These are phyloP conservation scores for Xestia xanthographa DNA, from an alignment of 2,888 invertebrate species.

Conservation along the genomic window DNA sequence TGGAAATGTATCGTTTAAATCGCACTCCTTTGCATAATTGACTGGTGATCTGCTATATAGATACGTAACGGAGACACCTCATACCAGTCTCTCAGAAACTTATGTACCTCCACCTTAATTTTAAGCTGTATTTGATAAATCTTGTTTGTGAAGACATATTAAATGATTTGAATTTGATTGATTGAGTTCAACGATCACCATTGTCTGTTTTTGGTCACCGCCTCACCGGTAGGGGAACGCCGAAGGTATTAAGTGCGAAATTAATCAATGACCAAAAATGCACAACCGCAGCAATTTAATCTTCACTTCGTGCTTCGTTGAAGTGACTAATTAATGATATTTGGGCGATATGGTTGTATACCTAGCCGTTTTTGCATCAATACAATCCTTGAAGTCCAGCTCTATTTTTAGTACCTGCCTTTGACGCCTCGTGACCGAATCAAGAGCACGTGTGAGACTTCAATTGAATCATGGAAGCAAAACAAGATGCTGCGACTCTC, in stretches of 20 bases:
- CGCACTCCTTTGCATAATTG: not conserved
- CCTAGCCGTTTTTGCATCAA: slow-evolving; percentile 20
- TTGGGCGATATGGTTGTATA: not conserved
- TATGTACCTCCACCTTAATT: no score
- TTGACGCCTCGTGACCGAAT: slow-evolving; percentile 20
- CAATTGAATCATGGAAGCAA: slow-evolving; percentile 31
- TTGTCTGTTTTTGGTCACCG: not conserved
- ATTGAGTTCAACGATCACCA: not conserved
- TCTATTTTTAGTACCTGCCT: not conserved
- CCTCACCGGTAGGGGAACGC: no score
- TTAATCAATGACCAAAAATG: slow-evolving; percentile 17
- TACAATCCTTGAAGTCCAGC: not conserved
- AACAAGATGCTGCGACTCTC: slow-evolving; percentile 4
- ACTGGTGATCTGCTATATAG: no score
- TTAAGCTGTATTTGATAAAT: no score
- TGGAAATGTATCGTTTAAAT: not conserved
- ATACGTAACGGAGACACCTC: no score
- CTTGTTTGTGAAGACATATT: no score
- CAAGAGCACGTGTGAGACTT: slow-evolving; percentile 35
- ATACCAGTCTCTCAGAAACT: no score
- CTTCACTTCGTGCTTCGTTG: slow-evolving; percentile 2
- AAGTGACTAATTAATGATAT: slow-evolving; percentile 7
- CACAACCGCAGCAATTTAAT: not conserved
- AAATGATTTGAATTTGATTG: no score
- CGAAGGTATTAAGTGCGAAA: not conserved